Percentiles rank a stretch among this genome's conserved stretches.
phyloP scores from a whole-genome alignment of 2,888 invertebrate species.

The Scelioninae gen. 2 region DNA sequence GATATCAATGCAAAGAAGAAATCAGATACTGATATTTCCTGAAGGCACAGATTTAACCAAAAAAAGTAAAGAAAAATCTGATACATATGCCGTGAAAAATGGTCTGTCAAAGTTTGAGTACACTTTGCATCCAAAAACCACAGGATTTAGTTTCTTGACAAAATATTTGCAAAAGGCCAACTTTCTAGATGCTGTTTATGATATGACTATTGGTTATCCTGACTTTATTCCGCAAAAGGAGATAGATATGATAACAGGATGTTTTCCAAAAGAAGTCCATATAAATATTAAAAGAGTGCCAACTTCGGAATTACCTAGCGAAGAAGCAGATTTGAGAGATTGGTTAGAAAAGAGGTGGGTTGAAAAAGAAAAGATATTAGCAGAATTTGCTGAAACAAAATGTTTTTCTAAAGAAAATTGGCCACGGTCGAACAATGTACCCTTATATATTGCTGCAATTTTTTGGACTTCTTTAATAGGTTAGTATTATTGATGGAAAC shows the following conservation, averaged over 20 bases:
- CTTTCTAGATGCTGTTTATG: conserved; percentile 87
- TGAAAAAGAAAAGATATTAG: conserved; percentile 80
- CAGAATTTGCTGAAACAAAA: conserved; percentile 79
- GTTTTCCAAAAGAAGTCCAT: conserved; percentile 85
- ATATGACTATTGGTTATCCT: conserved; percentile 91
- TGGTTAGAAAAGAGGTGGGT: conserved; percentile 83
- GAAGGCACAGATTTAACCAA: conserved; percentile 91
- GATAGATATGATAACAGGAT: conserved; percentile 82
- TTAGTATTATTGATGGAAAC: conserved; percentile 50
- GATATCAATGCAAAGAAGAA: conserved; percentile 80
- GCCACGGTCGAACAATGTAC: conserved; percentile 71
- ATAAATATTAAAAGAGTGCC: conserved; percentile 85
- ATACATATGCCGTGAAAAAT: conserved; percentile 82
- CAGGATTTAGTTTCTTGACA: conserved; percentile 83
- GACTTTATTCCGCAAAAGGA: conserved; percentile 86
- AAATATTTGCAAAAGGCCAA: conserved; percentile 78
- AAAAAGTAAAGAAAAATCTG: conserved; percentile 82
- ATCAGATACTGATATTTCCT: conserved; percentile 88
- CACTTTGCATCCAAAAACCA: conserved; percentile 90
- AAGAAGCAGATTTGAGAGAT: conserved; percentile 77
- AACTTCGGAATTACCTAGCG: conserved; percentile 78
- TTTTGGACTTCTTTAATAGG: conserved; percentile 80
- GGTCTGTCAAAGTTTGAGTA: conserved; percentile 83
- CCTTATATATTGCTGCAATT: conserved; percentile 78
- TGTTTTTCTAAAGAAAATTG: conserved; percentile 73